phyloP scores from a whole-genome alignment of 1,140 invertebrate genomes.

The Brachionus manjavacas region DNA sequence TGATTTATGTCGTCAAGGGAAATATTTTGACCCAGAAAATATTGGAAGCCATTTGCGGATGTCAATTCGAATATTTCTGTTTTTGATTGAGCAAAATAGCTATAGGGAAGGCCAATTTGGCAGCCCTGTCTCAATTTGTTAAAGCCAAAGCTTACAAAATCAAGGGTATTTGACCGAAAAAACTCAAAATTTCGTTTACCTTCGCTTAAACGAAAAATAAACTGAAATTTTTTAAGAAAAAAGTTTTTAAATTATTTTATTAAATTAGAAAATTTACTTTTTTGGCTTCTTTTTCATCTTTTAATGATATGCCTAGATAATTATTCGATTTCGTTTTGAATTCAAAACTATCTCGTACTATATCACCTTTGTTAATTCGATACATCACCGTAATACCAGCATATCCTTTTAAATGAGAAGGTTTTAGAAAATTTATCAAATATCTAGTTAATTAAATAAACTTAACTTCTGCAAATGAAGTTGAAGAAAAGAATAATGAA shows the following conservation, averaged over 20 bases:
- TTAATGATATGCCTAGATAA: background rate
- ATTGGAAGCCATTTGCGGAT: background rate
- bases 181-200: background rate
- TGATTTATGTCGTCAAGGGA: background rate
- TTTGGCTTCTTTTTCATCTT: background rate
- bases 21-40: background rate
- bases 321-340: background rate
- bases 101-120: conserved; percentile 20
- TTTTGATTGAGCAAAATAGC: conserved; percentile 22
- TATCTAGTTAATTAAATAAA: too few species aligned
- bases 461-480: too few species aligned
- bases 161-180: conserved; percentile 14
- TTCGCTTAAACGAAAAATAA: background rate
- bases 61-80: background rate
- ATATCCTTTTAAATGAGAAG: background rate
- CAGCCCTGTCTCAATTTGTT: background rate
- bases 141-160: conserved; percentile 32
- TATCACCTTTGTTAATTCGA: background rate
- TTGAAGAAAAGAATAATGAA: too few species aligned
- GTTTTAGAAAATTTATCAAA: too few species aligned
- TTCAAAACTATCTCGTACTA: background rate
- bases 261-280: background rate
- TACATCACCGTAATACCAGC: background rate
- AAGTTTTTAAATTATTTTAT: background rate
- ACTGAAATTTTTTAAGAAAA: background rate